Evolutionary conservation across 37 sponge, comb jelly and placozoan species (phyloP).

Genomic region (Agelas oroides): DNA sequence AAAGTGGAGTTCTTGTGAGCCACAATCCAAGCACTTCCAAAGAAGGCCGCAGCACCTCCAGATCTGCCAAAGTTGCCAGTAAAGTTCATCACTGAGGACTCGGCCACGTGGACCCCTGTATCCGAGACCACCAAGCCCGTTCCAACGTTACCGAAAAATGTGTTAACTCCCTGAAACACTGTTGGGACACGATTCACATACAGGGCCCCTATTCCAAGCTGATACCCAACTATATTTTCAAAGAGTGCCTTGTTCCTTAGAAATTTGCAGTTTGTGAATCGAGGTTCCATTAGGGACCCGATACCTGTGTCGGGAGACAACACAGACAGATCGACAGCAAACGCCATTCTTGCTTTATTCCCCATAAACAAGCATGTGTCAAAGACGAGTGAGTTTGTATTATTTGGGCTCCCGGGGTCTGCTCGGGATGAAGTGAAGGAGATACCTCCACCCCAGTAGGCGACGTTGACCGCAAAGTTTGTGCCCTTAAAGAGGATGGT

Average conservation of each 20-base stretch:
- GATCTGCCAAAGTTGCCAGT: slow-evolving; percentile 27
- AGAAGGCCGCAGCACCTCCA: slow-evolving; percentile 55
- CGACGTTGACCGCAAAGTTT: neutral
- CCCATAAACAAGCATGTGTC: slow-evolving; percentile 17
- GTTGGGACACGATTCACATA: slow-evolving; percentile 28
- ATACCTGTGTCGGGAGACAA: slow-evolving; percentile 33
- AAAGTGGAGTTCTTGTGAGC: neutral
- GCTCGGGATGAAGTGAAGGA: slow-evolving; percentile 15
- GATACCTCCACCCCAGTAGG: slow-evolving; percentile 41
- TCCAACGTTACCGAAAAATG: slow-evolving; percentile 33
- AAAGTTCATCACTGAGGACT: slow-evolving; percentile 13
- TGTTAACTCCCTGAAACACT: slow-evolving; percentile 23
- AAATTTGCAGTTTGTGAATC: slow-evolving; percentile 53
- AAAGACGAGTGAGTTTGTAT: slow-evolving; percentile 39
- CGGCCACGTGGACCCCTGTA: slow-evolving; percentile 8
- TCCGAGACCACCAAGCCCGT: slow-evolving; percentile 41
- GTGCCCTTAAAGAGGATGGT: neutral
- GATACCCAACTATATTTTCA: slow-evolving; percentile 8
- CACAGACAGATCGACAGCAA: slow-evolving; percentile 44
- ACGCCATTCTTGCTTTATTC: slow-evolving; percentile 5
- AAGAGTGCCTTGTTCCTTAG: slow-evolving; percentile 10
- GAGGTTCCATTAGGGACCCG: slow-evolving; percentile 20
- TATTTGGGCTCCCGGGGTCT: neutral
- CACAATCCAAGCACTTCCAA: slow-evolving; percentile 44
- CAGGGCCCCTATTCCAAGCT: slow-evolving; percentile 37